Percentiles rank a stretch among this genome's conserved stretches.
Conservation (phyloP, 2,888 invertebrate genomes). For the Lasioglossum figueresi region DNA sequence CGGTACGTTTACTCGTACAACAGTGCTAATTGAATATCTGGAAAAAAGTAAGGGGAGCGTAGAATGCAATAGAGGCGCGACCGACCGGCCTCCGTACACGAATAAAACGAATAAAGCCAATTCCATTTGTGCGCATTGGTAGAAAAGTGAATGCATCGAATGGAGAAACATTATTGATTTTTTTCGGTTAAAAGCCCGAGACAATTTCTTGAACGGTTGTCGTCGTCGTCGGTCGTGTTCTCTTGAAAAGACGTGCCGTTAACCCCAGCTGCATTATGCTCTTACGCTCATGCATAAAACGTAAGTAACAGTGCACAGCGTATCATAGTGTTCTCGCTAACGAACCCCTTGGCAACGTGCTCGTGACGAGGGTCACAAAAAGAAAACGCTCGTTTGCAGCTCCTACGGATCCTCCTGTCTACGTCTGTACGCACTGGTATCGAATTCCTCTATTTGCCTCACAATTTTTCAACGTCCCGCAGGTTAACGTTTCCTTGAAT, state of each 20-base stretch:
- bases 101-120: background rate
- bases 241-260: constrained; percentile 18
- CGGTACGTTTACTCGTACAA: background rate
- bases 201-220: constrained; percentile 30
- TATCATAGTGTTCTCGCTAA: constrained; percentile 57
- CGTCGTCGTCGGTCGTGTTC: background rate
- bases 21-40: constrained; percentile 4
- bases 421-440: background rate
- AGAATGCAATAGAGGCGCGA: background rate
- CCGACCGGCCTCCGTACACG: background rate
- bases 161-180: constrained; percentile 1
- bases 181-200: background rate
- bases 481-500: constrained; percentile 18
- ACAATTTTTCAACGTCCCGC: constrained; percentile 14
- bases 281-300: constrained; percentile 54
- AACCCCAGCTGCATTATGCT: constrained; percentile 40
- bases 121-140: background rate
- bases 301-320: constrained; percentile 34
- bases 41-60: background rate
- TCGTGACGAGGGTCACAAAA: constrained; percentile 60
- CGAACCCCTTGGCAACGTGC: constrained; percentile 65
- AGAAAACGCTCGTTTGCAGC: constrained; percentile 58
- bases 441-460: constrained; percentile 32
- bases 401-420: constrained; percentile 57
- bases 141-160: background rate